phyloP scores from a whole-genome alignment of 1,140 invertebrate species.

The Zaprionus capensis region DNA sequence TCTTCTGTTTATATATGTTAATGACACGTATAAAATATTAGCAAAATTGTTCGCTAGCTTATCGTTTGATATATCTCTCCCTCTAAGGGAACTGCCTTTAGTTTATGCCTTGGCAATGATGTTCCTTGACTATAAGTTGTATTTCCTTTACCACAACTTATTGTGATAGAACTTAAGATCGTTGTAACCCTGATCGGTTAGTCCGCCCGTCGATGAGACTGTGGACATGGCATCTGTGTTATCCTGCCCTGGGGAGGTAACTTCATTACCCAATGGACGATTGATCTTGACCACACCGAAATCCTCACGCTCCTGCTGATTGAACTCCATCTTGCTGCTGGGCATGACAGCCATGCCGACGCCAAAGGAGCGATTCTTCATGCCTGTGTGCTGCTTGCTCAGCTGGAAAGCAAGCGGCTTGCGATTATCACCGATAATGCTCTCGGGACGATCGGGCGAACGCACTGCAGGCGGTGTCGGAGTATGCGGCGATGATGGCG shows the following conservation, averaged over 20 bases:
- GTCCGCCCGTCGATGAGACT: constrained; percentile 64
- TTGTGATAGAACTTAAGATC: constrained; percentile 88
- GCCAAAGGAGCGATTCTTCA: constrained; percentile 82
- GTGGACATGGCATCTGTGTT: constrained; percentile 73
- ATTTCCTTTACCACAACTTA: constrained; percentile 86
- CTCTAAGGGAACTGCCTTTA: not conserved
- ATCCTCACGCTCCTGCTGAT: constrained; percentile 76
- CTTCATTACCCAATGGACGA: constrained; percentile 72
- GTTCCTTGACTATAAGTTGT: too few species aligned
- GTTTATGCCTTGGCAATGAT: not conserved
- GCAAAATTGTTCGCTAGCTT: constrained; percentile 49
- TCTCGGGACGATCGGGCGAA: constrained; percentile 62
- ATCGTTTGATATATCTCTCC: constrained; percentile 1
- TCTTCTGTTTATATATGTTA: constrained; percentile 34
- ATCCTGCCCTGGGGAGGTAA: constrained; percentile 62
- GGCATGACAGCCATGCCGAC: constrained; percentile 81
- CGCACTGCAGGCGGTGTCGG: constrained; percentile 63
- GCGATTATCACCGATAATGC: constrained; percentile 70
- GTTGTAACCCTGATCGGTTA: constrained; percentile 87
- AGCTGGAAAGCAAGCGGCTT: constrained; percentile 68
- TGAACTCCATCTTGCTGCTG: constrained; percentile 81
- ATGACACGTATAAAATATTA: constrained; percentile 65
- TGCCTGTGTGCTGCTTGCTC: constrained; percentile 82
- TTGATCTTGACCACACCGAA: constrained; percentile 82
- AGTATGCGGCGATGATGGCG: constrained; percentile 56